Evolutionary conservation across 2,113 vertebrate genomes (phyloP), one percentile per base, ranked within the genome.

Genomic region (Phalacrocorax pelagicus): DNA sequence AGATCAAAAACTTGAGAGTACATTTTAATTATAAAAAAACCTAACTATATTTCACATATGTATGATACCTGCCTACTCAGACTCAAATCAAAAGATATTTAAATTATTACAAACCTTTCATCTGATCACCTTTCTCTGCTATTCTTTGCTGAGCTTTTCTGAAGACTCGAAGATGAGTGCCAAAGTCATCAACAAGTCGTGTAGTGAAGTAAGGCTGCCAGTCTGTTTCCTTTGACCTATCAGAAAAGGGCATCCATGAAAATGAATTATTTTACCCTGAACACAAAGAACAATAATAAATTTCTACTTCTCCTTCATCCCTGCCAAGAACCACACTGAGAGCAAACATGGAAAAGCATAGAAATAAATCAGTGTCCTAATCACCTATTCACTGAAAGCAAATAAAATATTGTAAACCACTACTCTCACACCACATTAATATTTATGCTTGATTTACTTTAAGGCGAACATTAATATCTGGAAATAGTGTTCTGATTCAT

Each of bases 201-300:
- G 99, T 99, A 83, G 99, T 99, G 96, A 99, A 99, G 97, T 99
- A 99, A 97, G 99, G 99, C 98, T 99, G 99, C 99, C 99, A 99
- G 98, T 99, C 99, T 98, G 99, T 99, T 97, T 99, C 99, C 97
- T 99, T 99, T 89, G 99, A 99, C 98, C 99, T 99, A 85, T 26
- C 21, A 72, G 88, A 90, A n/a, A 86, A 87, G 20, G 5, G 66
- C 11, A 74, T 34, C 12, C 55, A 75, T 5, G 21, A 49, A 84
- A 92, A 89, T 38, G 0, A 57, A 32, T 49, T 67, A 15, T 58
- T 85, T 87, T 69, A 75, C n/a, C 49, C 49, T 66, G 38, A 91
- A 57, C 20, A 58, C 34, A 54, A 84, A 73, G 22, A 88, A 24
- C 3, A 38, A n/a, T 27, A 78, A 67, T 21, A 74, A 8, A 69